Evolutionary conservation across 2,888 invertebrate species (phyloP), one percentile per base, ranked within the genome.

Genomic region (Drosophila gaucha): DNA sequence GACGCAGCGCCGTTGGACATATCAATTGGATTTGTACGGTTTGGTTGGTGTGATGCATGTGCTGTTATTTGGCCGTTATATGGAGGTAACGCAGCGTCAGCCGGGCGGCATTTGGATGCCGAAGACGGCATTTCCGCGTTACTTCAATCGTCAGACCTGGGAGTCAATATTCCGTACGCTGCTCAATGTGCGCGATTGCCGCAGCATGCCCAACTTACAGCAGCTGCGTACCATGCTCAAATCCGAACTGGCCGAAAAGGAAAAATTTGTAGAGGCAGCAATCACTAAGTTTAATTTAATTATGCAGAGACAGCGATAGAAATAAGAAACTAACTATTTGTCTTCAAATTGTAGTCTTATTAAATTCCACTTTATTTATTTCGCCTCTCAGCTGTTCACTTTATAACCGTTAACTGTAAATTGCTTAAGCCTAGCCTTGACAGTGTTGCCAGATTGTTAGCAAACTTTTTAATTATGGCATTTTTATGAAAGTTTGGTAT

Each of bases 21-120:
- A 96, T 91, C 98, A 98, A 93, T 96, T 97, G 30, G 98, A 99
- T 92, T 92, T 97, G 85, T 98, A 95, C 92, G 98, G 98, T 74
- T 92, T 98, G 67, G 97, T 97, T 47, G 97, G 96, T 12, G 96
- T 97, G 9, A 95, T 97, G 74, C 96, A 98, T 91, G 96, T 96
- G 47, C 92, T 98, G 76, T 92, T 98, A 14, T 96, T 97, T 92
- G 96, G 96, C 39, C 95, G 95, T 89, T 98, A 98, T 91, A 97
- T 98, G 95, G 95, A 96, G 85, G 94, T 96, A 16, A 93, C 93
- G 24, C 94, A 94, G 87, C 93, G 93, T 46, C 36, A 67, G 9
- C 38, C 74, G 9, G 80, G 80, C 5, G 72, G 75, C 46, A 56
- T 75, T 55, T 91, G 91, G 91, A 89, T 89, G 77, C 91, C 90